A percentile compares a stretch with the other conserved stretches of the same genome.
Evolutionary conservation across 2,888 invertebrate species (phyloP).

Genomic region (Chymomyza fuscimana): DNA sequence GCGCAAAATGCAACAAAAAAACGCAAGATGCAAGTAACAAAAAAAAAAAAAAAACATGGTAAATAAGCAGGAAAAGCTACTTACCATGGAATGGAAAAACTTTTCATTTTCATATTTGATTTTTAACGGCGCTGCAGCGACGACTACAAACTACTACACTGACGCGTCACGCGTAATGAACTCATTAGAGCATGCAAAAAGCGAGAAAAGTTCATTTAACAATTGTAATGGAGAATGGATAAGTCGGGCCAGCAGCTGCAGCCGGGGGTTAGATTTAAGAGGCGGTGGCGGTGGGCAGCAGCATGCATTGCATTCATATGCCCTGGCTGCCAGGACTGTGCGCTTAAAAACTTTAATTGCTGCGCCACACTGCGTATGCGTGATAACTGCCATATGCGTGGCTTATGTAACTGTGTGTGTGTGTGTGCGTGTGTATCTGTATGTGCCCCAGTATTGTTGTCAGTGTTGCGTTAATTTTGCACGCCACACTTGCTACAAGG

Average conservation of each 20-base stretch:
- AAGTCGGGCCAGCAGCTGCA: conserved; percentile 27
- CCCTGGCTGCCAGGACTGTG: conserved; percentile 1
- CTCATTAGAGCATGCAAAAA: conserved; percentile 59
- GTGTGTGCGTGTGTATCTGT: neutral
- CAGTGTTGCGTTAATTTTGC: conserved; percentile 4
- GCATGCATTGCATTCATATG: neutral
- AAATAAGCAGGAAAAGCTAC: neutral
- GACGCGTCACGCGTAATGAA: conserved; percentile 42
- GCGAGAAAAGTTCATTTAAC: conserved; percentile 65
- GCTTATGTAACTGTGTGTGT: neutral
- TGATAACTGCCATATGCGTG: conserved; percentile 52
- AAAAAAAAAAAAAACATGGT: neutral
- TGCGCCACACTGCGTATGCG: conserved; percentile 66
- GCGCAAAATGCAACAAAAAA: conserved; percentile 1
- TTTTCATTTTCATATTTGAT: conserved; percentile 34
- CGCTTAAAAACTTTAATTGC: conserved; percentile 71
- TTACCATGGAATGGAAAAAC: neutral
- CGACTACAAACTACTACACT: neutral
- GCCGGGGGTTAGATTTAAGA: too few relatives aligned
- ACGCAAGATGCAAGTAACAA: too few relatives aligned
- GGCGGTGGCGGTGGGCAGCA: neutral
- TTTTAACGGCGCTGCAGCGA: conserved; percentile 30
- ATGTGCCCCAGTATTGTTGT: neutral
- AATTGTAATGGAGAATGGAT: conserved; percentile 67
- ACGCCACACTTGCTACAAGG: conserved; percentile 10